Evolutionary conservation across 2,888 invertebrate genomes (phyloP).

Genomic region (Macroteleia sp.): DNA sequence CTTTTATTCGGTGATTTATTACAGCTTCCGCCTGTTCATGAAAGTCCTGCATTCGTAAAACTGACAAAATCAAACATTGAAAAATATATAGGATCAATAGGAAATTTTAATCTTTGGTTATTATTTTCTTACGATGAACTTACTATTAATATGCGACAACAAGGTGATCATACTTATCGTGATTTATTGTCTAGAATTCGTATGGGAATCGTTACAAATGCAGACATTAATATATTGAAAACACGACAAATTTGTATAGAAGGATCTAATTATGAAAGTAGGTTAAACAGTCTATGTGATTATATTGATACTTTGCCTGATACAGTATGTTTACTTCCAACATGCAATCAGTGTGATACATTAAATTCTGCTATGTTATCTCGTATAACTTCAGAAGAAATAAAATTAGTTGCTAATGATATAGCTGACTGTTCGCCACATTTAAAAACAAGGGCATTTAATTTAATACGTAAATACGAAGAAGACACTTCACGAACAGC

Average conservation of each 20-base stretch:
- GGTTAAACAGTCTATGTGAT: slow-evolving; percentile 29
- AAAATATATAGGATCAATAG: slow-evolving; percentile 68
- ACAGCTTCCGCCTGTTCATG: slow-evolving; percentile 73
- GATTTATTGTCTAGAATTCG: slow-evolving; percentile 65
- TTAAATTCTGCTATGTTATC: too few relatives aligned
- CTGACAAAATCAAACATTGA: slow-evolving; percentile 61
- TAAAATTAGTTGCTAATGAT: slow-evolving; percentile 59
- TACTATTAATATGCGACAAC: slow-evolving; percentile 72
- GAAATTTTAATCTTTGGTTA: slow-evolving; percentile 69
- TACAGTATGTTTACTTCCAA: slow-evolving; percentile 71
- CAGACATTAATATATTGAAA: slow-evolving; percentile 33
- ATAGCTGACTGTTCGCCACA: slow-evolving; percentile 55
- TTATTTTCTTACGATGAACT: slow-evolving; percentile 72
- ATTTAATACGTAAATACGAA: slow-evolving; percentile 56
- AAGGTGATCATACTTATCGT: slow-evolving; percentile 64
- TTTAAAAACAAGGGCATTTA: slow-evolving; percentile 53
- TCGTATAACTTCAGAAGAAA: slow-evolving; percentile 59
- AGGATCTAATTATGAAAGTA: neutral
- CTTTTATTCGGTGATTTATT: slow-evolving; percentile 74
- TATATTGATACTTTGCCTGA: slow-evolving; percentile 29
- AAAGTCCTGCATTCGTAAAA: slow-evolving; percentile 67
- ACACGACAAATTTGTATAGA: slow-evolving; percentile 13
- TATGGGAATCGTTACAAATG: slow-evolving; percentile 18
- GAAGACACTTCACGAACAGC: slow-evolving; percentile 38
- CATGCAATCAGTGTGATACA: slow-evolving; percentile 47